Evolutionary conservation across 2,113 vertebrate genomes (phyloP).

Genomic region (Rhodinocichla rosea): DNA sequence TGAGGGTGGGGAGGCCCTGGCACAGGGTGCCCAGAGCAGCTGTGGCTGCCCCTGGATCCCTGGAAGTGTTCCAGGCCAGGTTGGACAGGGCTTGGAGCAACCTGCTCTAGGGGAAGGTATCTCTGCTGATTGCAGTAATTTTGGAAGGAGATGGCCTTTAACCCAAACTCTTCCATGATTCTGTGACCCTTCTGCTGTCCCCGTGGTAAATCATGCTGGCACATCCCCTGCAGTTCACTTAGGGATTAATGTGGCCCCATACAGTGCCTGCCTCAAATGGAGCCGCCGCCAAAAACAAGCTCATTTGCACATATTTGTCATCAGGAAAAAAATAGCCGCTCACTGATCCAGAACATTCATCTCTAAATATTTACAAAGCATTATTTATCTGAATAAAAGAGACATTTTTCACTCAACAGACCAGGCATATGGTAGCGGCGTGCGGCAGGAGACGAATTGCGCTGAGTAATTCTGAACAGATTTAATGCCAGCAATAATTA

Average conservation of each 20-base stretch:
- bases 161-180: neutral
- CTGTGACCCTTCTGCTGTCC: neutral
- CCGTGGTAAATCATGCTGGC: neutral
- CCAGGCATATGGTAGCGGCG: slow-evolving; percentile 64
- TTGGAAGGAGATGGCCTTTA: neutral
- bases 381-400: slow-evolving; percentile 67
- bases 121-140: neutral
- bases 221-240: rapidly evolving
- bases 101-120: rapidly evolving
- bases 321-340: slow-evolving; percentile 14
- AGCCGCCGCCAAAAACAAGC: neutral
- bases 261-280: neutral
- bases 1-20: rapidly evolving
- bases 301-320: slow-evolving; percentile 52
- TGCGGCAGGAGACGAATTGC: slow-evolving; percentile 58
- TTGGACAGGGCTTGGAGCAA: rapidly evolving
- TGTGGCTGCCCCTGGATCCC: neutral
- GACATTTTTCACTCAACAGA: slow-evolving; percentile 61
- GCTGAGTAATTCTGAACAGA: slow-evolving; percentile 58
- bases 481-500: slow-evolving; percentile 75
- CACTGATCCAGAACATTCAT: slow-evolving; percentile 59
- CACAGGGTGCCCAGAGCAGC: neutral
- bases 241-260: neutral
- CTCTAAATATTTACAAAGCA: slow-evolving; percentile 78
- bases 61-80: neutral